Evolutionary conservation across 2,888 invertebrate genomes (phyloP), one percentile per base, ranked within the genome.

Genomic region (Agrotis segetum): DNA sequence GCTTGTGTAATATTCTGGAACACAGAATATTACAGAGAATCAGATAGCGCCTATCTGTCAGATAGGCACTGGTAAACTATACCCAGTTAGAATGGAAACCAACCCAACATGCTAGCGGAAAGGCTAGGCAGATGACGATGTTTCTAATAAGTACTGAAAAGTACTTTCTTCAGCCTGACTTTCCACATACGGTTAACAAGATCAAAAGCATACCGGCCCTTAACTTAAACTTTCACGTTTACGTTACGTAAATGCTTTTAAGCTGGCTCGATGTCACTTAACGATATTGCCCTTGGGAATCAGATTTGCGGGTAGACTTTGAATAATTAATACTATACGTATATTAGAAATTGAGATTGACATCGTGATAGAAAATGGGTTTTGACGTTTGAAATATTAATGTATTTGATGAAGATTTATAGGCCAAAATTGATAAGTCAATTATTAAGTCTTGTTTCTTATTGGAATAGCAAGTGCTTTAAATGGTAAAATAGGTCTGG

Each of bases 311-410:
- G 71, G 50, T 47, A 21, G 19, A 71, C 67, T 62, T 44, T 67
- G 60, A 82, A 82, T 82, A 71, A 79, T 79, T 69, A 73, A 81
- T 60, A 50, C 47, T 47, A 47, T 60, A 64, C 46, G 61, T 53
- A 46, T 61, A 29, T 58, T 40, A 50, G 67, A 46, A 65, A 76
- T 62, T 72, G 55, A 53, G 29, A 72, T 69, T 61, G 53, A 60
- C 67, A 58, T 53, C 16, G n/a, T 16, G 5, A 47, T 66, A 19
- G 52, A 72, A 34, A 59, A 76, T 76, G 63, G 55, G 11, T 74
- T 68, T 59, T 49, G 55, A 47, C 56, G 40, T 65, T 56, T 68
- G 40, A 67, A 55, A 50, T 70, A 69, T 55, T 52, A 46, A 52
- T 47, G 19, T 53, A 17, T 29, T 14, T 46, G 16, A 34, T 19